Base-by-base conservation (phyloP, 1,140 invertebrate genomes). In the Pseudomyrmex gracilis region DNA sequence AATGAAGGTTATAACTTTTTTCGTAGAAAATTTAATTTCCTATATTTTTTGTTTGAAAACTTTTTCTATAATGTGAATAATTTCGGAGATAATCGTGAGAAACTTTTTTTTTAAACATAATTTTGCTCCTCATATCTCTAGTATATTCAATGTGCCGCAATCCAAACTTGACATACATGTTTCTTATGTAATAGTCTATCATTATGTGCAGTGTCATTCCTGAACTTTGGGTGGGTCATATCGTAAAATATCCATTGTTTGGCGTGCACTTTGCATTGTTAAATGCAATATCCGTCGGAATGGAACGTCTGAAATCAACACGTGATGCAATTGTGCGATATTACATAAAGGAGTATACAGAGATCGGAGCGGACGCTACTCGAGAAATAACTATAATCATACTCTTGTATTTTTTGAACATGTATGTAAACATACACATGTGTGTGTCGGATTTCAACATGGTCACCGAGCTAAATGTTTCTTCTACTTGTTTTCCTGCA, bases 381-480 rank as follows among this genome's bases (percentile, higher is more conserved):
- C 53, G 51, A 78, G 20, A 78, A 51, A 24, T 47, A 78, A 78
- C 51, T 57, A 12, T 57, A 55, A 55, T 45, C n/a, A n/a, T 61
- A 24, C 53, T 43, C 13, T 8, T 67, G 63, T 47, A 34, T 67
- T 10, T 58, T 15, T 10, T 17, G 53, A 76, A 70, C 20, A 68
- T 17, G 47, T 13, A n/a, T n/a, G n/a, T n/a, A n/a, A n/a, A 78
- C 20, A 15, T 20, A 78, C 47, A 24, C 64, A 68, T 7, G 63
- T 24, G 67, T 55, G 2, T 49, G 63, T 68, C 63, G 43, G 64
- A 12, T 78, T 78, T 78, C 64, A 64, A 68, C 51, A 78, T 20
- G 64, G 64, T 80, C 66, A 70, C 66, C 76, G 55, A 70, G 15
- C 15, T 66, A 67, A 80, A 22, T 55, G 66, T 70, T 80, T 80